A percentile compares a stretch with the other conserved stretches of the same genome.
Evolutionary conservation across 2,888 invertebrate species (phyloP).

Genomic region (Cremastinae sp.): DNA sequence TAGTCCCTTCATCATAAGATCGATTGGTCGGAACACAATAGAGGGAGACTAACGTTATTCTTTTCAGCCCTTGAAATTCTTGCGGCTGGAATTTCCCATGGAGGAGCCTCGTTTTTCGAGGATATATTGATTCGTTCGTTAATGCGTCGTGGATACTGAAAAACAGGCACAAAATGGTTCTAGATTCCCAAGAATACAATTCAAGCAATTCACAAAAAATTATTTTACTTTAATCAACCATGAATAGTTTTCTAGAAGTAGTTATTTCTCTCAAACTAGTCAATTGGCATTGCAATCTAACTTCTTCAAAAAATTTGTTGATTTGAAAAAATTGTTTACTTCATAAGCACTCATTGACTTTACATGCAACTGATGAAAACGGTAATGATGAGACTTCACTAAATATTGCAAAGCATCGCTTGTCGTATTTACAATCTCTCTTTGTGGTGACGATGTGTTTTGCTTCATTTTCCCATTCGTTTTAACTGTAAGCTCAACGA

Average conservation of each 20-base stretch:
- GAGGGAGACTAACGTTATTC: constrained; percentile 1
- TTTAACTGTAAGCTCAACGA: constrained; percentile 64
- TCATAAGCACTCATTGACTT: neutral
- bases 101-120: neutral
- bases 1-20: neutral
- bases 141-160: neutral
- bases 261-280: too few relatives aligned
- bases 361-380: neutral
- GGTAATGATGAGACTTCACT: constrained; percentile 1
- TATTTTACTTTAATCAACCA: too few relatives aligned
- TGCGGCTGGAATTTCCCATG: neutral
- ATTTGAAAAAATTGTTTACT: too few relatives aligned
- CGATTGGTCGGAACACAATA: constrained; percentile 30
- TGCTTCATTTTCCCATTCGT: constrained; percentile 69
- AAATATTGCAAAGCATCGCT: constrained; percentile 58
- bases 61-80: neutral
- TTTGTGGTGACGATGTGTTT: constrained; percentile 70
- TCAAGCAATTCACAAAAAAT: too few relatives aligned
- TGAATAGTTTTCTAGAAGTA: neutral
- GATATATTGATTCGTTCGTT: neutral
- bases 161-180: neutral
- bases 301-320: too few relatives aligned
- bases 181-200: neutral
- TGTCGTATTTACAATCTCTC: constrained; percentile 78
- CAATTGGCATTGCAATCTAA: too few relatives aligned